phyloP scores from a whole-genome alignment of 1,140 invertebrate genomes.

The Drosophila setifemur region DNA sequence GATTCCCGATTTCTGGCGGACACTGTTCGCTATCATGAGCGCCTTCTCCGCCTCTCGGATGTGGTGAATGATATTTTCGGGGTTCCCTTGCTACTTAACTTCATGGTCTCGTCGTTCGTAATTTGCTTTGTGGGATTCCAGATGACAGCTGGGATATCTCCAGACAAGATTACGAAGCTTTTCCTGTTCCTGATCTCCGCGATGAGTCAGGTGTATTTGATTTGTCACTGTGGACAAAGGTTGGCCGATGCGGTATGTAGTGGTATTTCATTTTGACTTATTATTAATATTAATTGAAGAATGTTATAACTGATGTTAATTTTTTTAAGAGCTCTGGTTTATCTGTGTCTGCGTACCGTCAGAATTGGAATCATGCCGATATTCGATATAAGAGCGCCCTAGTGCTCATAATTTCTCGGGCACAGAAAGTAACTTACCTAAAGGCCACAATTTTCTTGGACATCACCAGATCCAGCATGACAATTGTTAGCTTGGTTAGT shows the following conservation, averaged over 20 bases:
- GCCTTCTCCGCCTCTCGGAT: conserved; percentile 14
- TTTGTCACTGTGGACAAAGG: conserved; percentile 65
- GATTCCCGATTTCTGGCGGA: conserved; percentile 32
- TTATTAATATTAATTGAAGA: neutral
- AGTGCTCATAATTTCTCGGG: conserved; percentile 49
- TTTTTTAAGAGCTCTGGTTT: conserved; percentile 48
- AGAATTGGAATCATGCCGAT: conserved; percentile 59
- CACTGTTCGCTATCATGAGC: conserved; percentile 48
- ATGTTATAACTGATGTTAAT: no score
- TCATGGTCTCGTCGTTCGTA: conserved; percentile 64
- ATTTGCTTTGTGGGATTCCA: conserved; percentile 77
- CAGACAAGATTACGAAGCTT: conserved; percentile 49
- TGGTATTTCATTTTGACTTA: neutral
- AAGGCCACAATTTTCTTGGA: conserved; percentile 55
- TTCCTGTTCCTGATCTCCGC: conserved; percentile 48
- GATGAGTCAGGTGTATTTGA: conserved; percentile 54
- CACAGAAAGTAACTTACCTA: conserved; percentile 50
- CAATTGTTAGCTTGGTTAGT: neutral
- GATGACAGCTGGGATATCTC: conserved; percentile 52
- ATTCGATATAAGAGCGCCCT: conserved; percentile 52
- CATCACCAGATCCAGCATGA: conserved; percentile 11
- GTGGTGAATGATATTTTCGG: conserved; percentile 55
- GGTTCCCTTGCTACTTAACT: conserved; percentile 58
- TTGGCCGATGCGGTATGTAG: conserved; percentile 55
- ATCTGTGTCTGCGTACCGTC: conserved; percentile 52